phyloP scores from a whole-genome alignment of 2,113 vertebrate species.

The Narcine bancroftii region DNA sequence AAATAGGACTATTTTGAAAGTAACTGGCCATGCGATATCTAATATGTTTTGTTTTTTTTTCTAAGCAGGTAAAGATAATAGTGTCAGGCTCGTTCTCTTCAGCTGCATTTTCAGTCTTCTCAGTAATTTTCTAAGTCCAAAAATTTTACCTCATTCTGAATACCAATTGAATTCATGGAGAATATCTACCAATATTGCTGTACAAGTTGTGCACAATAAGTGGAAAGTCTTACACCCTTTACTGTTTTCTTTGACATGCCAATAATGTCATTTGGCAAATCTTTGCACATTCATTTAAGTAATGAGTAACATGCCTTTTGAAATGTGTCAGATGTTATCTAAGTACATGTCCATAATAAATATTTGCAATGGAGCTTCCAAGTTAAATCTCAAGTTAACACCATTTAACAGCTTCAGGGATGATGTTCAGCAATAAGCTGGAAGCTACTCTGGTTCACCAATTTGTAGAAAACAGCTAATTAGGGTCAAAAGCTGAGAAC shows the following conservation, averaged over 20 bases:
- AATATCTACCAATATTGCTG: not conserved
- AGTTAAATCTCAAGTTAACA: not conserved
- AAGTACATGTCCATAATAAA: not conserved
- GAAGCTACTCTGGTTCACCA: not conserved
- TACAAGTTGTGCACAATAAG: not conserved
- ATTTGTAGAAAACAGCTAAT: conserved; percentile 21
- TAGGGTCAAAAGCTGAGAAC: conserved; percentile 38
- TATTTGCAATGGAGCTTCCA: not conserved
- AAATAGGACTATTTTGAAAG: conserved; percentile 20
- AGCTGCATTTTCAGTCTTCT: conserved; percentile 7
- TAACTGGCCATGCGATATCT: not conserved
- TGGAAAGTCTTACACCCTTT: not conserved
- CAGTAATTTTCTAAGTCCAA: not conserved
- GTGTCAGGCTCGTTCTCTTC: conserved; percentile 17
- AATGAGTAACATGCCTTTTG: not conserved
- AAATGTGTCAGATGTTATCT: not conserved
- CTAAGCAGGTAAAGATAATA: conserved; percentile 33
- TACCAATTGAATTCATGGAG: not conserved
- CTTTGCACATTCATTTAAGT: not conserved
- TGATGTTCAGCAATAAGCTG: conserved; percentile 8
- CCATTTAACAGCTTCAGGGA: conserved; percentile 11
- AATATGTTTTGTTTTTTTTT: conserved; percentile 24
- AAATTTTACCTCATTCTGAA: not conserved
- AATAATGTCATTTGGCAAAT: not conserved
- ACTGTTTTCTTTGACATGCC: not conserved